phyloP scores from a whole-genome alignment of 2,888 invertebrate species.

The Drymonia ruficornis region DNA sequence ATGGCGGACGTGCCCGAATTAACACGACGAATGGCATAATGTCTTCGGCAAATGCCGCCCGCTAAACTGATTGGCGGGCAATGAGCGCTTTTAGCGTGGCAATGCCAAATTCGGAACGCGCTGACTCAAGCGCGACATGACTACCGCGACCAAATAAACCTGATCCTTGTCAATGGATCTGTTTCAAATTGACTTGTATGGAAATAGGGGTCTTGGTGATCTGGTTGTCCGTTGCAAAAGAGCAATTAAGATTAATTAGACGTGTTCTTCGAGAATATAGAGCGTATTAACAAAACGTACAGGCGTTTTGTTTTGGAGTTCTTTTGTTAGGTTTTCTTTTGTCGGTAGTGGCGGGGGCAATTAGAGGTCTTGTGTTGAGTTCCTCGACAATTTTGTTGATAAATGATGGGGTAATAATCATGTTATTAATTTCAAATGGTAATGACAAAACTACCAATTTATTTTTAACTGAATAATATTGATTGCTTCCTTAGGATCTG shows the following conservation, averaged over 20 bases:
- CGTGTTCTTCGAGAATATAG: slow-evolving; percentile 36
- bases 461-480: no score
- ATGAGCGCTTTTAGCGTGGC: slow-evolving; percentile 72
- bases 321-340: slow-evolving; percentile 16
- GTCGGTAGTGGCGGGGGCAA: background rate
- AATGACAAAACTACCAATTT: no score
- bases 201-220: slow-evolving; percentile 27
- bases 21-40: slow-evolving; percentile 43
- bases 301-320: slow-evolving; percentile 15
- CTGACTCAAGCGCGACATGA: slow-evolving; percentile 60
- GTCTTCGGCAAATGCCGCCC: slow-evolving; percentile 60
- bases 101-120: slow-evolving; percentile 62
- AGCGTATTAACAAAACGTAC: slow-evolving; percentile 20
- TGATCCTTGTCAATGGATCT: slow-evolving; percentile 36
- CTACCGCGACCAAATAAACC: slow-evolving; percentile 31
- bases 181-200: slow-evolving; percentile 14
- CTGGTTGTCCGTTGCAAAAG: slow-evolving; percentile 44
- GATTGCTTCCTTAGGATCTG: no score
- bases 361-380: background rate
- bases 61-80: slow-evolving; percentile 75
- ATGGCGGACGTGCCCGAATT: slow-evolving; percentile 37
- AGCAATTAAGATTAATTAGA: slow-evolving; percentile 66
- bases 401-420: no score
- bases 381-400: no score
- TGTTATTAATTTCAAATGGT: no score